phyloP scores from a whole-genome alignment of 1,140 invertebrate species.

The Drosophila nebulosa region DNA sequence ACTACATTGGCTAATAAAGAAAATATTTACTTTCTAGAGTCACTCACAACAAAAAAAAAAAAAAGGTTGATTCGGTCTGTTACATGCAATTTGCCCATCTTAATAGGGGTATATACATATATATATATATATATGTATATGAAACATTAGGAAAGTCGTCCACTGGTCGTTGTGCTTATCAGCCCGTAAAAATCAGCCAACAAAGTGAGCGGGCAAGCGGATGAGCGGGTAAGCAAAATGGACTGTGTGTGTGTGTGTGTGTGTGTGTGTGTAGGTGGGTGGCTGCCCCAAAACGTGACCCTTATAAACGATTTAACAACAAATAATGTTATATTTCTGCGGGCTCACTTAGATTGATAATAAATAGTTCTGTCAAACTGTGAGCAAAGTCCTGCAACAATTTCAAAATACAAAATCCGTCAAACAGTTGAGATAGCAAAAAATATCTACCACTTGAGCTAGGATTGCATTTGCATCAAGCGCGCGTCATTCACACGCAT shows the following conservation, averaged over 20 bases:
- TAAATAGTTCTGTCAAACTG: too few species aligned
- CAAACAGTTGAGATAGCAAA: not conserved
- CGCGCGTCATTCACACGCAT: conserved; percentile 55
- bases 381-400: too few species aligned
- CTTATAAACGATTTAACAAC: not conserved
- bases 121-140: too few species aligned
- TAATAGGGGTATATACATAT: conserved; percentile 13
- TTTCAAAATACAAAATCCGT: not conserved
- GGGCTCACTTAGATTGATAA: not conserved
- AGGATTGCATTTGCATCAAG: conserved; percentile 54
- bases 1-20: too few species aligned
- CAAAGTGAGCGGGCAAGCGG: not conserved
- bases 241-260: too few species aligned
- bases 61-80: too few species aligned
- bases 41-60: too few species aligned
- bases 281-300: not conserved
- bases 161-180: conserved; percentile 31
- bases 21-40: too few species aligned
- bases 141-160: conserved; percentile 32
- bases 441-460: too few species aligned
- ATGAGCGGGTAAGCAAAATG: too few species aligned
- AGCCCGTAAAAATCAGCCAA: conserved; percentile 26
- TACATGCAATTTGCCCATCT: too few species aligned
- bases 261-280: too few species aligned
- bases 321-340: not conserved